Evolutionary conservation across 1,140 invertebrate species (phyloP).

Genomic region (Hyphantria cunea): DNA sequence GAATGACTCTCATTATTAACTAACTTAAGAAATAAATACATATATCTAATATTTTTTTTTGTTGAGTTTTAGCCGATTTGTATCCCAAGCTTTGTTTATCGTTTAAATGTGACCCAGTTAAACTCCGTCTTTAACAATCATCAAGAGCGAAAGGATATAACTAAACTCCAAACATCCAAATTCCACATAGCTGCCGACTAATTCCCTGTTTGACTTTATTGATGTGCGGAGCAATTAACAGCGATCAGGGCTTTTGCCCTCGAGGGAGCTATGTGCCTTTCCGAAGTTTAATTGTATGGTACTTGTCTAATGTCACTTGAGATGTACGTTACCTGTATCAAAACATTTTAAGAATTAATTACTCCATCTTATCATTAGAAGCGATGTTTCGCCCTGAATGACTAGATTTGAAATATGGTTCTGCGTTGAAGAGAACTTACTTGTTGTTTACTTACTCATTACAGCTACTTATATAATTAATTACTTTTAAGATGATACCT

Average conservation of each 20-base stretch:
- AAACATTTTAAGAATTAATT: not conserved
- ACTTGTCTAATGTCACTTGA: not conserved
- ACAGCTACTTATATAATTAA: no score
- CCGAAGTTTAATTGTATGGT: not conserved
- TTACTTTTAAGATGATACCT: no score
- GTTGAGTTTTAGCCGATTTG: no score
- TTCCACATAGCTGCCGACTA: not conserved
- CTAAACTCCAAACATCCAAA: not conserved
- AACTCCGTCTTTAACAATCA: not conserved
- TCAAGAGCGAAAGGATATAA: not conserved
- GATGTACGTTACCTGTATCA: not conserved
- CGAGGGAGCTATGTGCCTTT: not conserved
- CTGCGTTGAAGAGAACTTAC: no score
- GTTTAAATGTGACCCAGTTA: no score
- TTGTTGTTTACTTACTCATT: no score
- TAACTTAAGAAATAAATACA: no score
- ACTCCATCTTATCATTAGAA: not conserved
- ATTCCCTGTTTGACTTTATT: not conserved
- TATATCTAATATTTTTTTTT: no score
- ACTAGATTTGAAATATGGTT: no score
- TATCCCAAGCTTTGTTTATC: no score
- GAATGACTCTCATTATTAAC: not conserved
- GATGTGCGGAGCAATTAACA: conserved; percentile 1
- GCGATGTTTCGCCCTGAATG: no score
- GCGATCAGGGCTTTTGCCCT: not conserved